A percentile compares a stretch with the other conserved stretches of the same genome.
Evolutionary conservation across 2,113 vertebrate genomes (phyloP).

Genomic region (Forbesichthys papilliferus): DNA sequence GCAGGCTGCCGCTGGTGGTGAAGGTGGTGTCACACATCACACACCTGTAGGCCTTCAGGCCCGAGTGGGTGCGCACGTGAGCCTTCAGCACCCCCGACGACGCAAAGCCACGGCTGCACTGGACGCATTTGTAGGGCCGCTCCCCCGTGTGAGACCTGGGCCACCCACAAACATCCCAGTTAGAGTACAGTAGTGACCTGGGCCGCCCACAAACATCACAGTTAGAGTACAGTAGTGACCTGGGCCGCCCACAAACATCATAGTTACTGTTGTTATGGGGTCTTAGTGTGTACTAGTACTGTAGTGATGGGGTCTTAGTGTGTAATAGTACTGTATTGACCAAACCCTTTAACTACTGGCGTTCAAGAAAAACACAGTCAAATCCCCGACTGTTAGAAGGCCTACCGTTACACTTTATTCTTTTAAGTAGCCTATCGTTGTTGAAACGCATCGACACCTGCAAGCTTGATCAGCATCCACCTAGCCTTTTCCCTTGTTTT

Average conservation of each 20-base stretch:
- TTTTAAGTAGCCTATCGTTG: too few relatives aligned
- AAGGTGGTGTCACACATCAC: conserved; percentile 93
- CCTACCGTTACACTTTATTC: too few relatives aligned
- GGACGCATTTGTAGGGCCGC: conserved; percentile 93
- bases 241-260: background rate
- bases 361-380: too few relatives aligned
- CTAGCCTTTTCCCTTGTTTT: too few relatives aligned
- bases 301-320: too few relatives aligned
- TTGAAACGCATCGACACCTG: too few relatives aligned
- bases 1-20: conserved; percentile 94
- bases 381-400: too few relatives aligned
- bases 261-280: background rate
- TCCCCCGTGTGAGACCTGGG: conserved; percentile 95
- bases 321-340: too few relatives aligned
- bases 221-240: background rate
- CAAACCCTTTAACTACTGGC: too few relatives aligned
- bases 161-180: background rate
- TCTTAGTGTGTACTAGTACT: too few relatives aligned
- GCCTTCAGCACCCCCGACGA: conserved; percentile 97
- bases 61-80: conserved; percentile 93
- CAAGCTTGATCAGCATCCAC: too few relatives aligned
- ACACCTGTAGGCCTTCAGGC: conserved; percentile 95
- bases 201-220: background rate
- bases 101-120: conserved; percentile 95
- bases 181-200: background rate